Evolutionary conservation across 2,113 vertebrate genomes (phyloP).

Genomic region (Potamarius usumacintae): DNA sequence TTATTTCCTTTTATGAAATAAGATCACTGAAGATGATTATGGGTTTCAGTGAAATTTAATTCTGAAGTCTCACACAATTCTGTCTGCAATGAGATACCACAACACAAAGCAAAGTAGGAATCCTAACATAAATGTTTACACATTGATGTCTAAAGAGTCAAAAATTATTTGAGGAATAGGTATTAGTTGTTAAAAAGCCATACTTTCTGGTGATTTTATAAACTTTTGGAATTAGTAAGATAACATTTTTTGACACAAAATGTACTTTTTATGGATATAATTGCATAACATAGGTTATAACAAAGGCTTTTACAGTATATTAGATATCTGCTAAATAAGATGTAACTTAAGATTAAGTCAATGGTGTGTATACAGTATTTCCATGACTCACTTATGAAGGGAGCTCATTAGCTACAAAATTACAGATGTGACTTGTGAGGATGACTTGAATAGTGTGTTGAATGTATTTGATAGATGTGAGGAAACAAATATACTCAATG

Average conservation of each 20-base stretch:
- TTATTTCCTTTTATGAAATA: conserved; percentile 8
- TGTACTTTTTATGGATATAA: background rate
- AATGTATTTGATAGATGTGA: background rate
- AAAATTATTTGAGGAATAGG: background rate
- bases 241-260: background rate
- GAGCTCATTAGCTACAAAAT: background rate
- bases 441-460: background rate
- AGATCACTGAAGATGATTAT: background rate
- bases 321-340: background rate
- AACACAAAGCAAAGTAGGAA: background rate
- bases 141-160: background rate
- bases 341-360: background rate
- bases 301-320: background rate
- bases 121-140: background rate
- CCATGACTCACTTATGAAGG: background rate
- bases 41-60: background rate
- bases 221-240: background rate
- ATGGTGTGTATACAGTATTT: background rate
- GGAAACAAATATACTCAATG: background rate
- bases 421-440: background rate
- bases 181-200: background rate
- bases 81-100: background rate
- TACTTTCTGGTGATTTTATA: background rate
- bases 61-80: background rate
- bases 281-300: background rate